Conservation (phyloP, 2,888 invertebrate genomes). For the Lasioglossum vierecki region DNA sequence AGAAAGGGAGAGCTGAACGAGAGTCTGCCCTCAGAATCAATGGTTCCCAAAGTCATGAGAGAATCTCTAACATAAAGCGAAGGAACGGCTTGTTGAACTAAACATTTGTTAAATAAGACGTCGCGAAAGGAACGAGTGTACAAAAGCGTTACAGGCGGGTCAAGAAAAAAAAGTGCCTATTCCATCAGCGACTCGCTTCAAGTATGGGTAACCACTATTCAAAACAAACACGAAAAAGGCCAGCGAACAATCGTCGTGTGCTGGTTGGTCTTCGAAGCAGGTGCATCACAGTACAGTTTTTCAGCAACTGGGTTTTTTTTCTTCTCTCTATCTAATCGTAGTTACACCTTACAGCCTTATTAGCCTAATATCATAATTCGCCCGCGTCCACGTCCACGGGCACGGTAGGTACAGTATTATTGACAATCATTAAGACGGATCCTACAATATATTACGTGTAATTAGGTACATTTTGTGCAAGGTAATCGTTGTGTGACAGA, state of each 20-base stretch:
- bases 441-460: conserved; percentile 73
- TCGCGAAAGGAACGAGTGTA: too few species aligned
- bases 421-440: conserved; percentile 81
- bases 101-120: not conserved
- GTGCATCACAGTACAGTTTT: conserved; percentile 59
- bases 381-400: conserved; percentile 55
- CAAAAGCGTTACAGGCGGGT: not conserved
- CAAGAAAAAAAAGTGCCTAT: not conserved
- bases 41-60: not conserved
- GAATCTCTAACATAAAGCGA: not conserved
- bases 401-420: conserved; percentile 78
- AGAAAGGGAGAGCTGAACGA: conserved; percentile 12
- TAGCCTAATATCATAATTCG: conserved; percentile 64
- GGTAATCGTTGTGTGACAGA: conserved; percentile 79
- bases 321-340: conserved; percentile 57
- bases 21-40: not conserved
- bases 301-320: conserved; percentile 46
- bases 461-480: conserved; percentile 82
- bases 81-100: not conserved
- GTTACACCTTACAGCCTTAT: conserved; percentile 65
- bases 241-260: not conserved
- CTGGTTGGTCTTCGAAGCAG: conserved; percentile 55
- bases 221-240: not conserved
- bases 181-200: too few species aligned
- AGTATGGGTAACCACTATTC: not conserved